Evolutionary conservation across 2,113 vertebrate genomes (phyloP), one percentile per base, ranked within the genome.

Genomic region (Passer montanus): DNA sequence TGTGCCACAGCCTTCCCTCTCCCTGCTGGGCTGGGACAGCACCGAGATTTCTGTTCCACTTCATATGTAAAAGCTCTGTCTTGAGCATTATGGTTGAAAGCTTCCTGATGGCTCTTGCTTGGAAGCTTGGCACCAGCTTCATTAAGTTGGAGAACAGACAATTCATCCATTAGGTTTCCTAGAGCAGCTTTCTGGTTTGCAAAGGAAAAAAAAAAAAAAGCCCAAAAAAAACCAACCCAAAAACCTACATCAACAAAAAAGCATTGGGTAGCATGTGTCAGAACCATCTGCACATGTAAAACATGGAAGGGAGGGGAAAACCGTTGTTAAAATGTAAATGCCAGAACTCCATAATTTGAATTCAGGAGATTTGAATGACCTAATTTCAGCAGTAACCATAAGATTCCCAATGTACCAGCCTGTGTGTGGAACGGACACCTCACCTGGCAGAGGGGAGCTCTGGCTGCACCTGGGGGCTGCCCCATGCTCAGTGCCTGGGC

Each of bases 231-330:
- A 35, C 2, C 58, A 46, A 22, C 26, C 26, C 27, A 8, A 67
- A 89, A 63, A 2, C 33, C 15, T 63, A 41, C 19, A 55, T 76
- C 64, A 35, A 79, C 26, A 76, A 79, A 86, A 86, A 90, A 74
- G 19, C 75, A 28, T 60, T 94, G 80, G 75, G 69, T 60, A 79
- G 70, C 78, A 24, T 33, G 81, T 96, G 87, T 81, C 66, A 82
- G 50, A 75, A 22, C 93, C 78, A 87, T 87, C 94, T 94, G 95
- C 78, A 90, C 49, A 16, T 24, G 56, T 44, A 20, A 68, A 84
- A 75, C 66, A n/a, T 8, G 62, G 11, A 60, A 47, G 46, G 67
- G 67, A 92, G 70, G 72, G 43, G 63, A 52, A 84, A 75, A 74
- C 64, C 50, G 44, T 60, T 63, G 66, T 59, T 84, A 59, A 64